phyloP scores from a whole-genome alignment of 2,888 invertebrate genomes.

The Frankliniella fusca region DNA sequence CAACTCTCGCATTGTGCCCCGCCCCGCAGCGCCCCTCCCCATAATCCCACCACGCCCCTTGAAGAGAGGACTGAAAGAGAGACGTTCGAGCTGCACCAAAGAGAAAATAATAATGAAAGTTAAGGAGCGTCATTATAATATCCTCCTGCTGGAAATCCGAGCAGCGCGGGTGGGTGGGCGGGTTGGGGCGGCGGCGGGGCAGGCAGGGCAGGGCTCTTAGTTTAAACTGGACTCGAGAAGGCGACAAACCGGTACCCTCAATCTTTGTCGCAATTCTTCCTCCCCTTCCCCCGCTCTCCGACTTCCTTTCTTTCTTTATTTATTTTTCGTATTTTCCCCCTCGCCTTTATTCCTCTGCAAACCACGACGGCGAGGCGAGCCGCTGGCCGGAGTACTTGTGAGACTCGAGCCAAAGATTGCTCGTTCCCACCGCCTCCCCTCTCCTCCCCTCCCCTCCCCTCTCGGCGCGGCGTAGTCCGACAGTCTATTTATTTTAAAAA shows the following conservation, averaged over 20 bases:
- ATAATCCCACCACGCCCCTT: no score
- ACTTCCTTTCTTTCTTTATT: neutral
- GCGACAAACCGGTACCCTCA: neutral
- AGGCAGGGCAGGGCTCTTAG: neutral
- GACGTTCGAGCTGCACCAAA: neutral
- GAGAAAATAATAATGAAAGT: neutral
- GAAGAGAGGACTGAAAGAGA: neutral
- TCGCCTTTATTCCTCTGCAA: neutral
- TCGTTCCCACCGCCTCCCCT: neutral
- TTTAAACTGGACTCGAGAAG: neutral
- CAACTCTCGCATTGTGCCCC: no score
- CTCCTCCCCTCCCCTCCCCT: neutral
- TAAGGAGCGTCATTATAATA: neutral
- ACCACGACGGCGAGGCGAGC: neutral
- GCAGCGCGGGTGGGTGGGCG: neutral
- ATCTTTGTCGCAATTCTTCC: neutral
- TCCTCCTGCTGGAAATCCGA: neutral
- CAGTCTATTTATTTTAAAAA: conserved; percentile 13
- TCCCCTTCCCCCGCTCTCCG: neutral
- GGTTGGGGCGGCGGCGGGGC: neutral
- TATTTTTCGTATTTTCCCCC: neutral
- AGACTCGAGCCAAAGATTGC: neutral
- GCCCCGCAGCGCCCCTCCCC: no score
- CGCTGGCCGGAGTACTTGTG: neutral
- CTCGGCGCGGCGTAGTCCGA: neutral